Conservation (phyloP, 2,888 invertebrate genomes). For the Steinernema scapterisci region DNA sequence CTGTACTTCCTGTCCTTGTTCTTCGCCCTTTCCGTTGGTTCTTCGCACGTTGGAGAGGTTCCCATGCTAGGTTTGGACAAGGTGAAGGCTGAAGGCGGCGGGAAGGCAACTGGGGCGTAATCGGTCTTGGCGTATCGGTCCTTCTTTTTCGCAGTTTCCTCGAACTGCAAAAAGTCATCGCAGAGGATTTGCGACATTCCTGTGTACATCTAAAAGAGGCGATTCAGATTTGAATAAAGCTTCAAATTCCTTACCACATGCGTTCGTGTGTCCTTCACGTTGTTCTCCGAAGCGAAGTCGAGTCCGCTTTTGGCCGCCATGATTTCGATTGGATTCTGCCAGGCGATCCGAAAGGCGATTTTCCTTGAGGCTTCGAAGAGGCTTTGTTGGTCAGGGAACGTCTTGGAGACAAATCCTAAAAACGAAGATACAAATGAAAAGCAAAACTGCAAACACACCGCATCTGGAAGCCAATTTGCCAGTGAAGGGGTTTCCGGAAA, state of each 20-base stretch:
- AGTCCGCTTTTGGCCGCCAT: conserved; percentile 84
- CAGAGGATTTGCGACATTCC: neutral
- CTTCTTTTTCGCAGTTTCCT: conserved; percentile 22
- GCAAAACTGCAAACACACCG: neutral
- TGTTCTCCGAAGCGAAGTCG: conserved; percentile 68
- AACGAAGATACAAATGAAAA: neutral
- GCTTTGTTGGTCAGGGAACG: conserved; percentile 76
- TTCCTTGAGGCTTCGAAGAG: conserved; percentile 78
- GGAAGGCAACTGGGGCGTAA: neutral
- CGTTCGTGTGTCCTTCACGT: neutral
- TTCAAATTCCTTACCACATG: neutral
- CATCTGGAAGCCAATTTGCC: neutral
- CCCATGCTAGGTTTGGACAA: too few relatives aligned
- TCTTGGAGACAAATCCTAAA: conserved; percentile 75
- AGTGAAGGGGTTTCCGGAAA: conserved; percentile 80
- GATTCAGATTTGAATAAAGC: neutral
- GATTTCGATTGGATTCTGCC: conserved; percentile 89
- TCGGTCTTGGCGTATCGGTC: conserved; percentile 5
- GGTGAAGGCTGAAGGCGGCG: neutral
- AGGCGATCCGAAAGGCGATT: conserved; percentile 80
- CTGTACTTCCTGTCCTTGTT: neutral
- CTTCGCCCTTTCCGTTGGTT: neutral
- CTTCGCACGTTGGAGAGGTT: too few relatives aligned
- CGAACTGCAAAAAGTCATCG: conserved; percentile 6
- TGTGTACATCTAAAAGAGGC: neutral